Evolutionary conservation across 2,888 invertebrate species (phyloP), one percentile per base, ranked within the genome.

Genomic region (Mesoligia furuncula): DNA sequence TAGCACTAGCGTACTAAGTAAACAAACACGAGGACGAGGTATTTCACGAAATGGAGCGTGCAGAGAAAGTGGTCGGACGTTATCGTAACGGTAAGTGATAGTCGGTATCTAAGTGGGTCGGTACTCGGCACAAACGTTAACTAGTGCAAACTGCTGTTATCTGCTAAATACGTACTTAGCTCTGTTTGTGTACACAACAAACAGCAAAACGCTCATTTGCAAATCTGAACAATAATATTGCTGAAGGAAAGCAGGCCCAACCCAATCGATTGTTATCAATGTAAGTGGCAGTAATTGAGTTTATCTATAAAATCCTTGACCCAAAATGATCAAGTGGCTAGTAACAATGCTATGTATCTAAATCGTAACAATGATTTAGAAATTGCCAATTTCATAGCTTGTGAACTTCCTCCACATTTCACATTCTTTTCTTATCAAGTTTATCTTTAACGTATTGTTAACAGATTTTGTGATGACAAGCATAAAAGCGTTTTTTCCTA

Each of bases 71-170:
- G 90, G 90, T 88, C 90, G 90, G 89, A 89, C 90, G 92, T 93
- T 94, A 94, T 94, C 93, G 89, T 90, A 92, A 91, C 91, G 89
- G 90, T 90, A 90, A 90, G 90, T 90, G 95, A 95, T 95, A 95
- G 92, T 89, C 88, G 79, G 90, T 96, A 96, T 96, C 96, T 95
- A 95, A 92, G 94, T 96, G 90, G 96, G 95, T 94, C 96, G 93
- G 88, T 90, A 91, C 91, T 85, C 83, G 81, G 72, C 77, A 90
- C 87, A 89, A 84, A 91, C 91, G 88, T 88, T 87, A 91, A 93
- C 94, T 93, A 91, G 93, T 91, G 91, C 93, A 91, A 92, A 93
- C 93, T 91, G 90, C 90, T 91, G 88, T 91, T 95, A 95, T 94
- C 93, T 92, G 83, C 86, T 80, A 87, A 83, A 89, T 81, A 87